phyloP scores from a whole-genome alignment of 2,797 vertebrate species.

The Sciurus carolinensis region DNA sequence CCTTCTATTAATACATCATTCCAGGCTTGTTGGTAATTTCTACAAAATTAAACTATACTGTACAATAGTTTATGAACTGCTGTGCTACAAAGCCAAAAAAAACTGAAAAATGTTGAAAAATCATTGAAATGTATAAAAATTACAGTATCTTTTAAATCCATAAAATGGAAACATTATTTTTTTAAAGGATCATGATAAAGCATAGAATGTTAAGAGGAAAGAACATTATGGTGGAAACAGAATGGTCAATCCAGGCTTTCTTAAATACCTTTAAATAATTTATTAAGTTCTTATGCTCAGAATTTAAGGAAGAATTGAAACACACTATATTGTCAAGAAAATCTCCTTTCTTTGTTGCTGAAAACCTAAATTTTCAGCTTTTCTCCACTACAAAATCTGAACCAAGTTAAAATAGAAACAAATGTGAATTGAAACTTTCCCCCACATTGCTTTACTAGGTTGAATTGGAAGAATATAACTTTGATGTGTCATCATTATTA shows the following conservation, averaged over 20 bases:
- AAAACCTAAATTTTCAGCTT: not conserved
- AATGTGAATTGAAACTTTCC: not conserved
- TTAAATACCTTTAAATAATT: constrained; percentile 17
- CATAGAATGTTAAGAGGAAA: not conserved
- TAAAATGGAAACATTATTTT: constrained; percentile 89
- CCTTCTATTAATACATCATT: constrained; percentile 97
- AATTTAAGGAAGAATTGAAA: constrained; percentile 30
- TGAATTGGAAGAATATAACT: not conserved
- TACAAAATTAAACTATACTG: constrained; percentile 64
- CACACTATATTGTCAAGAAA: not conserved
- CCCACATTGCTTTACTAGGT: not conserved
- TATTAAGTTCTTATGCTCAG: not conserved
- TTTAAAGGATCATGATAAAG: not conserved
- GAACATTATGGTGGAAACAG: not conserved
- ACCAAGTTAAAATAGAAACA: not conserved
- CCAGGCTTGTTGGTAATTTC: constrained; percentile 94
- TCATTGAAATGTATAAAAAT: constrained; percentile 90
- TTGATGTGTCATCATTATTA: not conserved
- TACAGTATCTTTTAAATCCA: constrained; percentile 92
- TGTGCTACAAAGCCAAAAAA: constrained; percentile 90
- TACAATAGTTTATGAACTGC: constrained; percentile 91
- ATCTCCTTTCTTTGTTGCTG: not conserved
- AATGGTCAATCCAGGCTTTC: not conserved
- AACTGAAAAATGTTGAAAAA: constrained; percentile 90
- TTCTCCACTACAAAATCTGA: not conserved